Evolutionary conservation across 2,113 vertebrate genomes (phyloP).

Genomic region (Theropithecus gelada): DNA sequence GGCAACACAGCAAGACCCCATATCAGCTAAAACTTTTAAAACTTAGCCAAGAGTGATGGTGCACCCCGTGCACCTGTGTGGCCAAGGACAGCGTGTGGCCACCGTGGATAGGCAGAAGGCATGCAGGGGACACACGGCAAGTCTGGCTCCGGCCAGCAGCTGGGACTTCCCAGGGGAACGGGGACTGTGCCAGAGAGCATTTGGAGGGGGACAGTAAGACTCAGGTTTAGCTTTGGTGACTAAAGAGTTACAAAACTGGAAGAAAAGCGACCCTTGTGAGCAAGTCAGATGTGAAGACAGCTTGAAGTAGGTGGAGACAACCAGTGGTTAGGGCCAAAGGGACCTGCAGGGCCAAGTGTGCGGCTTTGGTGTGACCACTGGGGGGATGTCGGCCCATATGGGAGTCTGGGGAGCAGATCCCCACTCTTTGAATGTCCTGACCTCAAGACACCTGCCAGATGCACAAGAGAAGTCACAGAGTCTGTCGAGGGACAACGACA

Average conservation of each 20-base stretch:
- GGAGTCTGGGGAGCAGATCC: neutral
- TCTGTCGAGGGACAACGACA: neutral
- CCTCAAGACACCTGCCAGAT: neutral
- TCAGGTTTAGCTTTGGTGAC: neutral
- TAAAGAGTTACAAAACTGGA: neutral
- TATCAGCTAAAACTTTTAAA: too few relatives aligned
- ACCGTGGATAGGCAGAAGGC: too few relatives aligned
- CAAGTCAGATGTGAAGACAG: neutral
- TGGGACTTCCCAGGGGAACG: too few relatives aligned
- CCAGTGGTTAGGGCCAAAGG: neutral
- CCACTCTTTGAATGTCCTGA: neutral
- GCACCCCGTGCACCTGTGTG: too few relatives aligned
- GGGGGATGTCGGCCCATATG: rapidly evolving
- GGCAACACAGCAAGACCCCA: too few relatives aligned
- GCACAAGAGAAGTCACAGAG: neutral
- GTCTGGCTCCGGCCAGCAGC: too few relatives aligned
- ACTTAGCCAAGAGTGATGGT: too few relatives aligned
- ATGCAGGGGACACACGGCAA: too few relatives aligned
- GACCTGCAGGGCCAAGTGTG: neutral
- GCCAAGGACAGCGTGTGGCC: too few relatives aligned
- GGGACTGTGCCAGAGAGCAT: too few relatives aligned
- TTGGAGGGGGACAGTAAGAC: neutral
- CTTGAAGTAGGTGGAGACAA: neutral
- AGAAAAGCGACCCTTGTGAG: neutral
- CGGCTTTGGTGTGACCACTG: rapidly evolving